Base-by-base conservation (phyloP, 2,797 vertebrate genomes). In the Sternarchorhynchus goeldii region DNA sequence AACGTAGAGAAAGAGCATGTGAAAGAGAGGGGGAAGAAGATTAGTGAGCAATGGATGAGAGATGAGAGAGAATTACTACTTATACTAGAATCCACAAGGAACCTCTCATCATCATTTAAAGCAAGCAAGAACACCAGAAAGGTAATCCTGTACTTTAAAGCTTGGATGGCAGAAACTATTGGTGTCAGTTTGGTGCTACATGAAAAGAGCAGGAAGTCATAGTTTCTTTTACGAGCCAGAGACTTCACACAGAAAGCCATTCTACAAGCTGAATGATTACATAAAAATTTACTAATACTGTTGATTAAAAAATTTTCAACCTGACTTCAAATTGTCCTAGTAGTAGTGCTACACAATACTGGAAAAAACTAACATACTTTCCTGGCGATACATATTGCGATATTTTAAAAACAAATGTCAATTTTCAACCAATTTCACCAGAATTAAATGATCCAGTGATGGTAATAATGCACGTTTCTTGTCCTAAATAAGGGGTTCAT, bases 1-100 rank as follows among this genome's bases (percentile, higher is more conserved):
- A 93, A 92, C 92, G 90, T 87, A 90, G 89, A 84, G 53, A 73
- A 73, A 78, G 34, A 74, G 72, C 85, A 81, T 80, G 59, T 6
- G 8, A 81, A 41, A 64, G 36, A 65, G 66, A 75, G 62, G 36
- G 74, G 84, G 78, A 82, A 68, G 77, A 56, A 76, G 25, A 25
- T 25, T 1, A 25, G 34, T 74, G 66, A 82, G 79, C 31, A 83
- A 75, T 82, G 73, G 75, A 77, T 25, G 25, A 36, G 79, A 80
- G 56, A 85, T 81, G 4, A 31, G 41, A 66, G 14, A 39, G 36
- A 60, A 21, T 56, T 56, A 39, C 12, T 5, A n/a, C 7, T n/a
- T 1, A 36, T 65, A 55, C 36, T 18, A 50, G 7, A 65, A 41
- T 10, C 10, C 6, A 10, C 6, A 41, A 6, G 1, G 10, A 41